Evolutionary conservation across 92 coral and sea anemone genomes (phyloP).

Genomic region (Montipora capitata): DNA sequence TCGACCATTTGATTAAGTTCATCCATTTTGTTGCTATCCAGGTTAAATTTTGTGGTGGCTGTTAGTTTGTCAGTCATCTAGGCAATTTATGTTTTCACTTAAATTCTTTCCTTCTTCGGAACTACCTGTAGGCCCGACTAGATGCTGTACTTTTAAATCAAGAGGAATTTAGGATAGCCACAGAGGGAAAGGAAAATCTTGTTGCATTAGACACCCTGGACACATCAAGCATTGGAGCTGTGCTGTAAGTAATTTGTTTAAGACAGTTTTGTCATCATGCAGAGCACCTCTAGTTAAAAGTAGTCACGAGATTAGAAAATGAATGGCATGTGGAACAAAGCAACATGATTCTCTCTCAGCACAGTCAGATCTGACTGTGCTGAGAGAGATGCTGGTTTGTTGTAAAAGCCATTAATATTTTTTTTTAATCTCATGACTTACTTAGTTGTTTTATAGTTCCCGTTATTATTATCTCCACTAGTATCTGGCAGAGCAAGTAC

Average conservation of each 20-base stretch:
- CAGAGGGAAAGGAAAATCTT: conserved; percentile 82
- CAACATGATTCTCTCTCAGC: no score
- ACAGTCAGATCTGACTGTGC: no score
- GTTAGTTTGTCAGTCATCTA: no score
- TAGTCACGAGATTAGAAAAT: no score
- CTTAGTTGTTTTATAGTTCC: background rate
- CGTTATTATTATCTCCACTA: conserved; percentile 18
- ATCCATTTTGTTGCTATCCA: background rate
- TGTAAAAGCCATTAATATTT: no score
- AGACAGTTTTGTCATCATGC: background rate
- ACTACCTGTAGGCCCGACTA: conserved; percentile 75
- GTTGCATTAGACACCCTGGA: conserved; percentile 67
- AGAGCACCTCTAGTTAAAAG: no score
- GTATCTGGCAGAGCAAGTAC: conserved; percentile 27
- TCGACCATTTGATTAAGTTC: background rate
- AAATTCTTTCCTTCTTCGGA: background rate
- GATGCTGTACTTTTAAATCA: conserved; percentile 86
- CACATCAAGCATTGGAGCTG: conserved; percentile 78
- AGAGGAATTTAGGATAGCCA: conserved; percentile 75
- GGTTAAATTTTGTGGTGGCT: background rate
- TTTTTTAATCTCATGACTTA: no score
- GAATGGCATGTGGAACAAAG: no score
- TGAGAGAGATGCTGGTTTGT: no score
- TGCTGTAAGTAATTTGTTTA: conserved; percentile 73
- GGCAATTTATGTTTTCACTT: background rate